Evolutionary conservation across 2,888 invertebrate genomes (phyloP).

Genomic region (Ischnus inquisitorius): DNA sequence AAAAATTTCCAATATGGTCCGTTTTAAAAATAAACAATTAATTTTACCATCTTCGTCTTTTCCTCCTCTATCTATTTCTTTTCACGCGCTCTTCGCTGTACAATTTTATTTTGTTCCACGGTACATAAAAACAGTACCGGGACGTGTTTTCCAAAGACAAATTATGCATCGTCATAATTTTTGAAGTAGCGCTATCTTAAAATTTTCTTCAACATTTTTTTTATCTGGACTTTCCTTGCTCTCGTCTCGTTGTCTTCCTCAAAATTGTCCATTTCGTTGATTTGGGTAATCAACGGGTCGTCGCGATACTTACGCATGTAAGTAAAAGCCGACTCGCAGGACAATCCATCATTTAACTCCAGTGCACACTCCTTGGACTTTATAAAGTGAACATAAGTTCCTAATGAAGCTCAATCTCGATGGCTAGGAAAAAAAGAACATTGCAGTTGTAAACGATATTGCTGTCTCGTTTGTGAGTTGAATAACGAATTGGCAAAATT

Average conservation of each 20-base stretch:
- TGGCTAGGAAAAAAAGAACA: conserved; percentile 86
- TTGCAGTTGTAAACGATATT: conserved; percentile 1
- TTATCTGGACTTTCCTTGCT: conserved; percentile 88
- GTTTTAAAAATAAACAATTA: too few relatives aligned
- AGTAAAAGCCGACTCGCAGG: conserved; percentile 92
- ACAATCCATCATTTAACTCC: conserved; percentile 90
- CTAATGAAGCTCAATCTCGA: conserved; percentile 90
- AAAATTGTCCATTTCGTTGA: conserved; percentile 92
- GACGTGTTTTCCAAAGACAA: conserved; percentile 97
- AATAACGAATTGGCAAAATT: too few relatives aligned
- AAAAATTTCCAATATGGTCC: too few relatives aligned
- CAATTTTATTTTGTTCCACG: conserved; percentile 92
- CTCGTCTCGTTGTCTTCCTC: conserved; percentile 89
- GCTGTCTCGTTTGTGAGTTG: background rate
- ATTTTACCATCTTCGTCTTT: conserved; percentile 94
- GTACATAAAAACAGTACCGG: conserved; percentile 96
- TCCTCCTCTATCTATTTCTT: conserved; percentile 91
- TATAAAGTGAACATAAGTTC: conserved; percentile 93
- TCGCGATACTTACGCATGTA: conserved; percentile 96
- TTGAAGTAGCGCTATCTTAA: too few relatives aligned
- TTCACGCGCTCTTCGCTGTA: conserved; percentile 90
- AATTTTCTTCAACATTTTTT: conserved; percentile 93
- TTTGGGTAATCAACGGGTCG: conserved; percentile 92
- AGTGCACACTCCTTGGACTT: conserved; percentile 92
- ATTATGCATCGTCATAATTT: too few relatives aligned